phyloP scores from a whole-genome alignment of 2,797 vertebrate genomes.

The Melanotaenia boesemani region DNA sequence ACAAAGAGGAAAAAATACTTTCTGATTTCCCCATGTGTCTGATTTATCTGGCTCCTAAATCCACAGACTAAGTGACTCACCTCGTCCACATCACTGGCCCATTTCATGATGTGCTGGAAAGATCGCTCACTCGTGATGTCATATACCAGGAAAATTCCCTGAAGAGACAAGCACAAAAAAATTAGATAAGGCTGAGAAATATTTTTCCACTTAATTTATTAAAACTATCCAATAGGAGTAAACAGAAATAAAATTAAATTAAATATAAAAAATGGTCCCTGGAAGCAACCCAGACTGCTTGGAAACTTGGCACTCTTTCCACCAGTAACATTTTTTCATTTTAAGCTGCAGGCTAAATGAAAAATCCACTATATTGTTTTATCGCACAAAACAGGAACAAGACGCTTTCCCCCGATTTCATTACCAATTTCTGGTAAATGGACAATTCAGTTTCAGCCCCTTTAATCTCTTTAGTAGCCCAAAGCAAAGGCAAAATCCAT shows the following conservation, averaged over 20 bases:
- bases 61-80: constrained; percentile 74
- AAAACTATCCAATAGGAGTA: background rate
- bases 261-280: constrained; percentile 8
- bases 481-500: constrained; percentile 20
- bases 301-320: constrained; percentile 10
- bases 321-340: background rate
- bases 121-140: constrained; percentile 97
- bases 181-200: background rate
- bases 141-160: constrained; percentile 94
- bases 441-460: constrained; percentile 36
- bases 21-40: constrained; percentile 2
- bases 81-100: constrained; percentile 98
- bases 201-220: background rate
- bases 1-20: background rate
- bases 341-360: background rate
- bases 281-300: constrained; percentile 27
- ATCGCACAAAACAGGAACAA: constrained; percentile 22
- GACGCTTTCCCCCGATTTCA: constrained; percentile 19
- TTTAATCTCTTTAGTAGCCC: constrained; percentile 36
- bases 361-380: constrained; percentile 20
- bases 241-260: background rate
- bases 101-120: constrained; percentile 99
- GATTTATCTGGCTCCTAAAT: constrained; percentile 30
- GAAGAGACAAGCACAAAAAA: constrained; percentile 9
- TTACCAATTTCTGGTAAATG: constrained; percentile 50